Evolutionary conservation across 2,888 invertebrate species (phyloP).

Genomic region (Tetragonula carbonaria): DNA sequence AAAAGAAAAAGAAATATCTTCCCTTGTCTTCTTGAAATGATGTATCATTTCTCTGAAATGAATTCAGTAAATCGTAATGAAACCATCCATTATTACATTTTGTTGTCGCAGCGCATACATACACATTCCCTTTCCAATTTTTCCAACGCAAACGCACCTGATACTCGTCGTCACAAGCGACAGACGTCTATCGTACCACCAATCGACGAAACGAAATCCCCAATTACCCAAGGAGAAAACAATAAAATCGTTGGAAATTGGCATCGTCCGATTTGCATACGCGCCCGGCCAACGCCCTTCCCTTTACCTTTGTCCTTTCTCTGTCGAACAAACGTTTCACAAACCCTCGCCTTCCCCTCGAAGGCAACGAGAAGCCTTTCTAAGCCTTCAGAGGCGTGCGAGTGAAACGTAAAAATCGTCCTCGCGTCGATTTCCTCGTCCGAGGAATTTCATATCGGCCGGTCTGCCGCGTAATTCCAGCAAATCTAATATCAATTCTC

Average conservation of each 20-base stretch:
- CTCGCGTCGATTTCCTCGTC: background rate
- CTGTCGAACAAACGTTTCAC: background rate
- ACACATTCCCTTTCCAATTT: background rate
- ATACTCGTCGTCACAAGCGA: slow-evolving; percentile 3
- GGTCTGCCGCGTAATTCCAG: background rate
- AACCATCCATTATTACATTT: background rate
- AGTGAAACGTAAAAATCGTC: background rate
- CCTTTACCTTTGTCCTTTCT: background rate
- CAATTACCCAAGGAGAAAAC: slow-evolving; percentile 28
- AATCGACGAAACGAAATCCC: slow-evolving; percentile 33
- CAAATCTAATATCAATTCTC: slow-evolving; percentile 30
- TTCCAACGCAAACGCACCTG: slow-evolving; percentile 10
- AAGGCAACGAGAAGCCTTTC: background rate
- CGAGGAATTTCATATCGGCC: slow-evolving; percentile 1
- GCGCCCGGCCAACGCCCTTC: background rate
- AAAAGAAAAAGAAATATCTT: too few species aligned
- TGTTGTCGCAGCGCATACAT: background rate
- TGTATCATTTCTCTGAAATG: too few species aligned
- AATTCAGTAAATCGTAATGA: background rate
- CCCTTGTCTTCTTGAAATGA: too few species aligned
- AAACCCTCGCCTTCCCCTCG: background rate
- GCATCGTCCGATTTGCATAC: slow-evolving; percentile 15
- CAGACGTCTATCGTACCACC: slow-evolving; percentile 12
- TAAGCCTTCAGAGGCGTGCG: background rate
- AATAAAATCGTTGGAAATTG: slow-evolving; percentile 23